Evolutionary conservation across 2,888 invertebrate species (phyloP).

Genomic region (Coleophora flavipennella): DNA sequence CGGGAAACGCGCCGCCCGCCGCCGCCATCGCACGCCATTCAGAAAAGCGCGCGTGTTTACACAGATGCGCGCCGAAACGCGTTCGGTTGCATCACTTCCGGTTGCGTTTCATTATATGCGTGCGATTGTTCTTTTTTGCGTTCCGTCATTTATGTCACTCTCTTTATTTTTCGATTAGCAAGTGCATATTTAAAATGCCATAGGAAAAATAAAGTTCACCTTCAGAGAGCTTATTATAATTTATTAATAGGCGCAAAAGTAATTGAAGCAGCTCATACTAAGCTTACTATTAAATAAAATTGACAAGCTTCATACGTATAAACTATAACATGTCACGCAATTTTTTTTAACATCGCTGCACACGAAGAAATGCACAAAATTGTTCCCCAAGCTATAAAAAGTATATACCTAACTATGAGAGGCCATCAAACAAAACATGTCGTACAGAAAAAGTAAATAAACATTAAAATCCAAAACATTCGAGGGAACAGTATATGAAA

Average conservation of each 20-base stretch:
- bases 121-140: slow-evolving; percentile 10
- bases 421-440: no score
- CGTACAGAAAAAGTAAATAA: no score
- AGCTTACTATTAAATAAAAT: background rate
- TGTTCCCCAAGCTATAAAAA: no score
- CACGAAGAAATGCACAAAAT: no score
- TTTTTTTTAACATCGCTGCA: slow-evolving; percentile 12
- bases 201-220: background rate
- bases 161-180: no score
- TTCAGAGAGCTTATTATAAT: background rate
- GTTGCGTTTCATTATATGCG: slow-evolving; percentile 58
- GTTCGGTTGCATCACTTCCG: slow-evolving; percentile 69
- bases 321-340: slow-evolving; percentile 34
- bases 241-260: background rate
- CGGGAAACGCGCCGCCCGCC: slow-evolving; percentile 53
- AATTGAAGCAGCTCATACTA: background rate
- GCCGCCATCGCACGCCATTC: slow-evolving; percentile 47
- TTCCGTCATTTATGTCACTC: no score
- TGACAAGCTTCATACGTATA: slow-evolving; percentile 2
- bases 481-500: no score
- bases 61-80: slow-evolving; percentile 70
- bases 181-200: no score
- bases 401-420: no score
- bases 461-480: no score
- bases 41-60: slow-evolving; percentile 69